Evolutionary conservation across 1,140 invertebrate genomes (phyloP), one percentile per base, ranked within the genome.

Genomic region (Pseudomyrmex sp.): DNA sequence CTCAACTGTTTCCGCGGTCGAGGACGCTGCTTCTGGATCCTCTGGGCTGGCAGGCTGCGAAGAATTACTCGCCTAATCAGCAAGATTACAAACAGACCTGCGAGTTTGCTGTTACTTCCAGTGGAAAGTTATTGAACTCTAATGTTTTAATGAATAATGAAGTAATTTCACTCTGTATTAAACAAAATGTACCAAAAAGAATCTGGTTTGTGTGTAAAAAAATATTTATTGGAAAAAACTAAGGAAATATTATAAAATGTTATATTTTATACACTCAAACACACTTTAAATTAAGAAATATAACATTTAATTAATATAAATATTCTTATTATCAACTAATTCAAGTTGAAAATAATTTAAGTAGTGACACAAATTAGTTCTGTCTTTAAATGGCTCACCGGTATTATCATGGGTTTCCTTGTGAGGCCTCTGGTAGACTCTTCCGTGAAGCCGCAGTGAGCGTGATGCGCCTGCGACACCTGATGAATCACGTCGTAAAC

Each of bases 371-470:
- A 15, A 2, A 72, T 80, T 61, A 59, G 12, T 75, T 23, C 48
- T 15, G 1, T 61, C 18, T 35, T 35, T 9, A 9, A 26, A 9
- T 23, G 70, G 59, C 95, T 95, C 92, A 96, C 96, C 90, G 96
- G 96, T 89, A 97, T 95, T 56, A 97, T 95, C 84, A 97, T 95
- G 62, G 97, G 97, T 92, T 97, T 97, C 77, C 96, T 94, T n/a
- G 96, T 95, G 23, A 98, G 94, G 73, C 95, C 95, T 84, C 96
- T 95, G 3, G 97, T 96, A 86, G 96, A 96, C 87, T 99, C 98
- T 87, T 99, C 98, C 8, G 97, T 98, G 92, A 98, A 98, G 85
- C 96, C 96, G 94, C 98, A 99, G 93, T 98, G 97, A 63, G 97
- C 96, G 86, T 97, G 97, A 94, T 99, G 98, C 2, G 98, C 98